Evolutionary conservation across 2,797 vertebrate species (phyloP).

Genomic region (Bradypodion ventrale): DNA sequence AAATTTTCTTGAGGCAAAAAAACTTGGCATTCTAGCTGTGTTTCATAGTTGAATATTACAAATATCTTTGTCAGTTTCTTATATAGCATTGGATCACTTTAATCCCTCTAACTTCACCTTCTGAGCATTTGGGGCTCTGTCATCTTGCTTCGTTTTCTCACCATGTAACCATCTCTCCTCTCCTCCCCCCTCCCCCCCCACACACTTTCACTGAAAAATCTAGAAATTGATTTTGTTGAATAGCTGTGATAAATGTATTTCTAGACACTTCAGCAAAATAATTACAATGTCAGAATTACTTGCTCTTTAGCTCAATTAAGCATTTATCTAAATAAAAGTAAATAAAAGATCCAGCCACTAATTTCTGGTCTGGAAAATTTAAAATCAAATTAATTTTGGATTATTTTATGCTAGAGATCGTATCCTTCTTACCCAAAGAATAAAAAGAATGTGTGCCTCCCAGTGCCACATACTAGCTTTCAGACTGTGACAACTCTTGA

Average conservation of each 20-base stretch:
- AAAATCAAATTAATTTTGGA: constrained; percentile 59
- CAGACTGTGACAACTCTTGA: constrained; percentile 48
- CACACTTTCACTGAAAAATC: constrained; percentile 50
- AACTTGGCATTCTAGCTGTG: background rate
- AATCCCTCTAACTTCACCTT: background rate
- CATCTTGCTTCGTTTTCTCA: constrained; percentile 63
- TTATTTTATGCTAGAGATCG: constrained; percentile 61
- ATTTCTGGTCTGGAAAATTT: constrained; percentile 54
- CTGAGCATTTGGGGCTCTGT: constrained; percentile 59
- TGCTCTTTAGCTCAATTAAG: constrained; percentile 49
- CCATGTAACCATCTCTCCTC: constrained; percentile 55
- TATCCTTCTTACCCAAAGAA: constrained; percentile 51
- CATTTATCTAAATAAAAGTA: constrained; percentile 69
- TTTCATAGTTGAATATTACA: background rate
- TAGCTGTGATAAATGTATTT: constrained; percentile 67
- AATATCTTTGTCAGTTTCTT: background rate
- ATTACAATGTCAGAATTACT: constrained; percentile 67
- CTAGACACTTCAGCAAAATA: constrained; percentile 69
- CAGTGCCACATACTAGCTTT: constrained; percentile 45
- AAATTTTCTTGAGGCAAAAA: constrained; percentile 8
- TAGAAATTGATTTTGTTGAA: constrained; percentile 55
- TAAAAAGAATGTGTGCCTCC: constrained; percentile 34
- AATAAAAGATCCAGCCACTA: constrained; percentile 47
- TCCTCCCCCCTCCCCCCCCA: constrained; percentile 4
- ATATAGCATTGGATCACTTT: constrained; percentile 21